phyloP scores from a whole-genome alignment of 2,888 invertebrate species.

The Cosmopolites sordidus region DNA sequence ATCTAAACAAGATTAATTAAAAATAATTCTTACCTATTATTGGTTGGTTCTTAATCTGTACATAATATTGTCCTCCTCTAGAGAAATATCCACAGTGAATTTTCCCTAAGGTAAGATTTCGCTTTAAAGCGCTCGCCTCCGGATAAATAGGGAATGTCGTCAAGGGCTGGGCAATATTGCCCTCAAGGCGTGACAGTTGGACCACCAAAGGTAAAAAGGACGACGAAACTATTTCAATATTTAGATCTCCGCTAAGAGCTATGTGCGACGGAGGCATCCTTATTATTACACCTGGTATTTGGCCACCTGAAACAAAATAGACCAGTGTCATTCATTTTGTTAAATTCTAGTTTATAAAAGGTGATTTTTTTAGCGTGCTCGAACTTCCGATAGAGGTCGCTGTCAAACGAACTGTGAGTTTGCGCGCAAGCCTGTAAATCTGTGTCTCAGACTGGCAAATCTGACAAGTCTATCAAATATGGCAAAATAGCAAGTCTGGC shows the following conservation, averaged over 20 bases:
- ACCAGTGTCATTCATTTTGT: no score
- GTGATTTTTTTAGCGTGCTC: no score
- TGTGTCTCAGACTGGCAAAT: no score
- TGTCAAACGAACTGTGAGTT: no score
- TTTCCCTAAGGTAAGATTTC: slow-evolving; percentile 44
- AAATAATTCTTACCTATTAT: slow-evolving; percentile 32
- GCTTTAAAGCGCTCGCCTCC: slow-evolving; percentile 42
- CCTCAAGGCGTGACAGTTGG: slow-evolving; percentile 49
- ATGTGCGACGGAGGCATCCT: slow-evolving; percentile 67
- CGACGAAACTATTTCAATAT: slow-evolving; percentile 59
- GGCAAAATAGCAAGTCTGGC: no score
- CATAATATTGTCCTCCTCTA: slow-evolving; percentile 62
- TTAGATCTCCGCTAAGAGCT: slow-evolving; percentile 75
- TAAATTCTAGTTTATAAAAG: no score
- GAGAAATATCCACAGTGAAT: slow-evolving; percentile 70
- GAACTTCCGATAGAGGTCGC: no score
- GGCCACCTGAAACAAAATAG: slow-evolving; percentile 14
- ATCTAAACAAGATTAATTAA: no score
- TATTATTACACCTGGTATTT: slow-evolving; percentile 42
- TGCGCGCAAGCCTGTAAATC: no score
- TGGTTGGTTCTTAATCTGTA: slow-evolving; percentile 49
- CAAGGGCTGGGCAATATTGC: slow-evolving; percentile 41
- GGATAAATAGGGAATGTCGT: slow-evolving; percentile 45
- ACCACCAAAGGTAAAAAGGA: slow-evolving; percentile 45
- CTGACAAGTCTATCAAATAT: no score